Percentiles rank a stretch among this genome's conserved stretches.
phyloP scores from a whole-genome alignment of 2,888 invertebrate species.

The Agonopterix subpropinquella region DNA sequence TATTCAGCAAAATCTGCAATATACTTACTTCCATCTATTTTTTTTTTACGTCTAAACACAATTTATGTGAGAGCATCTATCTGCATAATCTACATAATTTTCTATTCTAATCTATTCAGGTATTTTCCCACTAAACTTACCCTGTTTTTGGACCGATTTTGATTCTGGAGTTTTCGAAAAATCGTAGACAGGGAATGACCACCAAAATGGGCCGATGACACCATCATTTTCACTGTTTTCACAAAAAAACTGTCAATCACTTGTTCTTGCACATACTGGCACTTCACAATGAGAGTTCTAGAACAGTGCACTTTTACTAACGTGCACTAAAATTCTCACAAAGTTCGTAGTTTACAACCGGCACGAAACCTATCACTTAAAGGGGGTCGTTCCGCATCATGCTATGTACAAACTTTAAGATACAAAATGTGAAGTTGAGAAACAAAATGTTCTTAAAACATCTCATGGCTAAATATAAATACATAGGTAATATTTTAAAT shows the following conservation, averaged over 20 bases:
- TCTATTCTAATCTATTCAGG: not conserved
- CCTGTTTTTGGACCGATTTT: slow-evolving; percentile 12
- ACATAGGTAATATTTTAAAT: too few relatives aligned
- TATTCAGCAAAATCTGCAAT: too few relatives aligned
- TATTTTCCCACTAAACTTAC: slow-evolving; percentile 28
- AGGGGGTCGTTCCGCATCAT: too few relatives aligned
- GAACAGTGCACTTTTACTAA: slow-evolving; percentile 29
- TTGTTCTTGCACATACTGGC: slow-evolving; percentile 16
- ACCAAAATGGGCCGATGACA: slow-evolving; percentile 43
- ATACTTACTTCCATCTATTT: too few relatives aligned
- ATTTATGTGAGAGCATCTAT: too few relatives aligned
- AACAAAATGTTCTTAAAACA: too few relatives aligned
- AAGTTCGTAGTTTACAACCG: not conserved
- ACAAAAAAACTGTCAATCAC: slow-evolving; percentile 14
- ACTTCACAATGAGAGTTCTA: not conserved
- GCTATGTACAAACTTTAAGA: too few relatives aligned
- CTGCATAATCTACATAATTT: too few relatives aligned
- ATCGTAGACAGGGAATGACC: slow-evolving; percentile 51
- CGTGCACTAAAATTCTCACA: slow-evolving; percentile 12
- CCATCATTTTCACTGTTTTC: slow-evolving; percentile 42
- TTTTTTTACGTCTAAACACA: too few relatives aligned
- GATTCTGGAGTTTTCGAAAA: slow-evolving; percentile 35
- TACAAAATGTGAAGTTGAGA: too few relatives aligned
- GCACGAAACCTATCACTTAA: not conserved
- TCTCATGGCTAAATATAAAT: too few relatives aligned